phyloP scores from a whole-genome alignment of 2,888 invertebrate species.

The Chorisops tibialis region DNA sequence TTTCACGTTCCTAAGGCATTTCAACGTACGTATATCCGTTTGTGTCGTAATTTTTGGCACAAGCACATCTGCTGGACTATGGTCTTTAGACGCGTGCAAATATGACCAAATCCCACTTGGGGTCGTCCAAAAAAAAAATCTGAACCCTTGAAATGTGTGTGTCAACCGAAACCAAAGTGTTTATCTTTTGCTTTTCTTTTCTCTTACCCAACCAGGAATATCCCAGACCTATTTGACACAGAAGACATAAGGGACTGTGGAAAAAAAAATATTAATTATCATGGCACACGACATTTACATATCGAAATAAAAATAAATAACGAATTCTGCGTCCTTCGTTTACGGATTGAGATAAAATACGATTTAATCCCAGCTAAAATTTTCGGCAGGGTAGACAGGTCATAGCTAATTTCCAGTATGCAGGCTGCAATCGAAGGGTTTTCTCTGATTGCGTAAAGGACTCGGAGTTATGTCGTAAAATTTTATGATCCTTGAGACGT shows the following conservation, averaged over 20 bases:
- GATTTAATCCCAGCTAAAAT: too few relatives aligned
- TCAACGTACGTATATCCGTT: too few relatives aligned
- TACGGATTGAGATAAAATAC: too few relatives aligned
- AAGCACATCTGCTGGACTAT: too few relatives aligned
- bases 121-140: too few relatives aligned
- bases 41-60: too few relatives aligned
- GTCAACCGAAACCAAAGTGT: neutral
- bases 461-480: conserved; percentile 8
- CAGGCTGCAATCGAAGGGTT: neutral
- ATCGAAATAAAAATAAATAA: conserved; percentile 9
- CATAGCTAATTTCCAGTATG: neutral
- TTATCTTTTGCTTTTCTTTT: neutral
- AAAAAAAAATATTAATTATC: conserved; percentile 22
- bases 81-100: too few relatives aligned
- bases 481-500: conserved; percentile 20
- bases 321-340: neutral
- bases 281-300: conserved; percentile 22
- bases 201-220: too few relatives aligned
- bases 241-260: neutral
- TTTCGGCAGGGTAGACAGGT: too few relatives aligned
- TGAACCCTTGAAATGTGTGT: neutral
- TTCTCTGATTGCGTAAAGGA: neutral
- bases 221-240: too few relatives aligned
- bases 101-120: too few relatives aligned
- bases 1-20: too few relatives aligned